Base-by-base conservation (phyloP, 2,888 invertebrate species). In the Vanessa cardui region DNA sequence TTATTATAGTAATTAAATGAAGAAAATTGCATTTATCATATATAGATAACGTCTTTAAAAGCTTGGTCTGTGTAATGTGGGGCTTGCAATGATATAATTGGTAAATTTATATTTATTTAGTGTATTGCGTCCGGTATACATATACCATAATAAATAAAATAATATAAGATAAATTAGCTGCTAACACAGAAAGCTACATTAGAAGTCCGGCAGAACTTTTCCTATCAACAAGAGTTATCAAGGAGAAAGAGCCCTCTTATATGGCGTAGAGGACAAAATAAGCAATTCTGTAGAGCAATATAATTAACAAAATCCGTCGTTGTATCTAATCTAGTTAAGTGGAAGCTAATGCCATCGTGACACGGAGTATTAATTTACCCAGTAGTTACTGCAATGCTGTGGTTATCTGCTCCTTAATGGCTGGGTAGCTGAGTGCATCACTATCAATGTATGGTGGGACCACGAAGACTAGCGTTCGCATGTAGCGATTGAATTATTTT, bases 291-390 rank as follows among this genome's bases (percentile, higher is more conserved):
- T 49, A 64, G 54, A 71, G 77, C 74, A 74, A 73, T 76, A 75
- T 74, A 74, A 76, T 78, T 79, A 77, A 77, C 73, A 64, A 75
- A 77, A 77, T 73, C 68, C 66, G 52, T 69, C 70, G 52, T 62
- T 62, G 66, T 79, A 89, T 90, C 90, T 89, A 81, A 89, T 90
- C 89, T 74, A 73, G 76, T 82, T 84, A 90, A 89, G 84, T 89
- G 89, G 88, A 83, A 79, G 84, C 83, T 86, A 88, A 87, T 87
- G 87, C 83, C 75, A 78, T 74, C 83, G 84, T 84, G 89, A 85
- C 87, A 85, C 81, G 79, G 80, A 72, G 80, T 83, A 83, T 85
- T 85, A 84, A 83, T 83, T 81, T 80, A 83, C 80, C 80, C 78
- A 72, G 82, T 77, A 73, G 75, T 74, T 75, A 69, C 73, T 74